These are phyloP conservation scores for Drosophila willistoni DNA, from an alignment of 1,140 invertebrate genomes.

Conservation along the genomic window DNA sequence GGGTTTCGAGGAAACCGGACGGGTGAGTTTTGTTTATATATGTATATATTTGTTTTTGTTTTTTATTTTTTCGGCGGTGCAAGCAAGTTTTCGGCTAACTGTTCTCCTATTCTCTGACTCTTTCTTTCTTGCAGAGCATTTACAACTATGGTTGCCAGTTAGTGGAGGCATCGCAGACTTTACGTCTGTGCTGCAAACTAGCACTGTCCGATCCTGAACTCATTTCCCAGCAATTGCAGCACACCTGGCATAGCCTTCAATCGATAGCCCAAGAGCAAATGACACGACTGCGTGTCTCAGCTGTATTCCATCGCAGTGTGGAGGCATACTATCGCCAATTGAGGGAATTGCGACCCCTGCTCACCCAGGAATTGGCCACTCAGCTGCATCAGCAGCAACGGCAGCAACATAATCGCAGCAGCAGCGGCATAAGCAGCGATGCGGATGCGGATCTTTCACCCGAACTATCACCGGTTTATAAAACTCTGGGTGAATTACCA, in stretches of 20 bases:
- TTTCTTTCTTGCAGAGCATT: constrained; percentile 85
- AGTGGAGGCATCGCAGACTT: constrained; percentile 89
- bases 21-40: constrained; percentile 84
- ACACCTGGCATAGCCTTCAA: constrained; percentile 89
- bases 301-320: constrained; percentile 90
- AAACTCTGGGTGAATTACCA: constrained; percentile 32
- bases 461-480: constrained; percentile 44
- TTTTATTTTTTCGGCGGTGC: background rate
- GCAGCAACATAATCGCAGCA: constrained; percentile 70
- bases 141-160: constrained; percentile 92
- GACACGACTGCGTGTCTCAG: constrained; percentile 89
- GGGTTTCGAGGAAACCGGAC: constrained; percentile 90
- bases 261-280: constrained; percentile 90
- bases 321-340: constrained; percentile 88
- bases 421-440: constrained; percentile 78
- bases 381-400: constrained; percentile 62
- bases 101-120: constrained; percentile 2
- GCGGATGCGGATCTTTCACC: constrained; percentile 56
- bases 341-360: constrained; percentile 84
- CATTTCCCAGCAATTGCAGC: constrained; percentile 84
- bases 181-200: constrained; percentile 89
- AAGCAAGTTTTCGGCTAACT: background rate
- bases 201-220: constrained; percentile 75
- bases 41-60: too few relatives aligned
- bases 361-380: constrained; percentile 81